Conservation (phyloP, 2,113 vertebrate genomes). For the Shinisaurus crocodilurus region DNA sequence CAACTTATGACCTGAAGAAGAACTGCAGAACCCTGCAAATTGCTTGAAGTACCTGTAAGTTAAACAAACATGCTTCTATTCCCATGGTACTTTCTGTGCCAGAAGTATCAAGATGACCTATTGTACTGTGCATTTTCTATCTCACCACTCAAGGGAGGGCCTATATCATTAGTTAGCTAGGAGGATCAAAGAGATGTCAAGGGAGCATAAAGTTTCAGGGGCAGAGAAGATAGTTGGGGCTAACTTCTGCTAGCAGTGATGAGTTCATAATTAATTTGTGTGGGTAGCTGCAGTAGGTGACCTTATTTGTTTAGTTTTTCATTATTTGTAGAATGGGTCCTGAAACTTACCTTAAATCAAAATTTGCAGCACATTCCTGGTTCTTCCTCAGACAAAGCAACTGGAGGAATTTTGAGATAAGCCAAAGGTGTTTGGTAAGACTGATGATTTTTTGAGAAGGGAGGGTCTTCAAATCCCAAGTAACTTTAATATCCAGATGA, state of each 20-base stretch:
- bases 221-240: neutral
- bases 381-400: neutral
- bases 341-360: neutral
- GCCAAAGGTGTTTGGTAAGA: neutral
- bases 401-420: neutral
- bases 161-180: neutral
- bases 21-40: conserved; percentile 14
- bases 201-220: neutral
- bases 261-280: neutral
- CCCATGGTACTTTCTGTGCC: neutral
- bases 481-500: neutral
- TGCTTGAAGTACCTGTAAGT: conserved; percentile 4
- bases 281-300: neutral
- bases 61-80: neutral
- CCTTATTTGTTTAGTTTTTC: neutral
- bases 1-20: neutral
- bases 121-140: accelerated
- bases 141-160: neutral
- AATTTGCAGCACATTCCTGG: neutral
- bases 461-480: neutral
- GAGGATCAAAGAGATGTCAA: neutral
- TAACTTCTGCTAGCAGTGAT: neutral
- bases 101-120: neutral
- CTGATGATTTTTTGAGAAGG: too few relatives aligned
- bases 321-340: neutral